Base-by-base conservation (phyloP, 2,113 vertebrate species). In the Polypterus bichir region DNA sequence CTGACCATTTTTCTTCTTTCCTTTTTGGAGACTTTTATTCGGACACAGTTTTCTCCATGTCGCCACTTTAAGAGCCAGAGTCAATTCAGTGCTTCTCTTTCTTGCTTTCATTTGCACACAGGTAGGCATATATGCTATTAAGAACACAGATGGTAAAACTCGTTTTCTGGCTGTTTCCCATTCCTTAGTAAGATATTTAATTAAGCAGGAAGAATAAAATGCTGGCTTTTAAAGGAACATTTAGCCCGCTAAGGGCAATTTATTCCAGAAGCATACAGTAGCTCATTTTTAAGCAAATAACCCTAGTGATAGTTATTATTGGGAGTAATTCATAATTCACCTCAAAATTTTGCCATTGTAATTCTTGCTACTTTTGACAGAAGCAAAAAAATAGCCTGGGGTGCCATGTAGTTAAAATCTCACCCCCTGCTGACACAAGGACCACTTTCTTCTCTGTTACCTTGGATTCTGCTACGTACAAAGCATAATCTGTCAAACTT, bases 251-350 rank as follows among this genome's bases (percentile, higher is more conserved):
- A 71, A 81, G 56, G 82, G 77, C 78, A 79, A 76, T 57, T 82
- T 84, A 84, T 71, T 83, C 86, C 83, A n/a, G 66, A 75, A 83
- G 84, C 86, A 76, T 73, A 27, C 27, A 27, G 27, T 27, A 77
- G 81, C 82, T 87, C 84, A 81, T 77, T 52, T 27, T 82, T 76
- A 80, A 83, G 83, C 82, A 86, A 86, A 86, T 88, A 87, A 86
- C 81, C 78, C 80, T 83, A 82, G 81, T 80, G 80, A 79, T 76
- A 80, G 81, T 85, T 82, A 85, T 88, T 87, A 88, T 80, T 83
- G 78, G 79, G 81, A 85, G 84, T 86, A 86, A 79, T 74, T 77
- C 76, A 79, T 84, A 83, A 84, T 86, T 81, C 76, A 79, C 77
- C 77, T 79, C 74, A 75, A 75, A 84, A 77, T 74, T 77, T 75